These are phyloP conservation scores for Chromis chromis DNA, from an alignment of 2,797 vertebrate genomes.

Conservation along the genomic window DNA sequence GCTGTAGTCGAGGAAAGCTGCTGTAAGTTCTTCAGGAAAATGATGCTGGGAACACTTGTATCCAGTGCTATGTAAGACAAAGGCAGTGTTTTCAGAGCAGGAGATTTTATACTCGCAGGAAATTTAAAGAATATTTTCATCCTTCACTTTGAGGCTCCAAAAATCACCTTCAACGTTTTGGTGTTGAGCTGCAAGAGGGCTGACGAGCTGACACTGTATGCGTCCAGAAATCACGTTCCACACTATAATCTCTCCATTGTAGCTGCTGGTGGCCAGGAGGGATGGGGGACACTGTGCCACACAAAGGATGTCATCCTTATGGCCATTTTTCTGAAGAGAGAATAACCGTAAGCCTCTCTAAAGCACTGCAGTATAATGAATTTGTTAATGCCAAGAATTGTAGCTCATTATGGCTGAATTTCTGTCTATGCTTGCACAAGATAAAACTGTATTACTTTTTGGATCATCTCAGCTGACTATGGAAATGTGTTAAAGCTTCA, in stretches of 20 bases:
- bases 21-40: conserved; percentile 79
- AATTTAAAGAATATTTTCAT: neutral
- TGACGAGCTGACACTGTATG: conserved; percentile 73
- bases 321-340: conserved; percentile 72
- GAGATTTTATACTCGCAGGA: neutral
- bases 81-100: neutral
- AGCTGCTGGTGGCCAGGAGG: conserved; percentile 84
- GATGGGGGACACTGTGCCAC: conserved; percentile 81
- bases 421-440: conserved; percentile 1
- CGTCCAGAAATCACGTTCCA: conserved; percentile 85
- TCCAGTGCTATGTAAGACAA: conserved; percentile 63
- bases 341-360: neutral
- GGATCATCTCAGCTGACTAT: neutral
- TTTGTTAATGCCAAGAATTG: neutral
- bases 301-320: conserved; percentile 83
- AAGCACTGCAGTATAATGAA: neutral
- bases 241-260: conserved; percentile 83
- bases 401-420: conserved; percentile 1
- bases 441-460: neutral
- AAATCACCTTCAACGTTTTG: conserved; percentile 61
- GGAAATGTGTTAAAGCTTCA: neutral
- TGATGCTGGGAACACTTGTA: conserved; percentile 70
- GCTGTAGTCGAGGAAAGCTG: conserved; percentile 63
- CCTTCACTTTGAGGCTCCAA: neutral
- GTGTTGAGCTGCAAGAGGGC: conserved; percentile 42